Base-by-base conservation (phyloP, 2,113 vertebrate species). In the Vidua chalybeata region DNA sequence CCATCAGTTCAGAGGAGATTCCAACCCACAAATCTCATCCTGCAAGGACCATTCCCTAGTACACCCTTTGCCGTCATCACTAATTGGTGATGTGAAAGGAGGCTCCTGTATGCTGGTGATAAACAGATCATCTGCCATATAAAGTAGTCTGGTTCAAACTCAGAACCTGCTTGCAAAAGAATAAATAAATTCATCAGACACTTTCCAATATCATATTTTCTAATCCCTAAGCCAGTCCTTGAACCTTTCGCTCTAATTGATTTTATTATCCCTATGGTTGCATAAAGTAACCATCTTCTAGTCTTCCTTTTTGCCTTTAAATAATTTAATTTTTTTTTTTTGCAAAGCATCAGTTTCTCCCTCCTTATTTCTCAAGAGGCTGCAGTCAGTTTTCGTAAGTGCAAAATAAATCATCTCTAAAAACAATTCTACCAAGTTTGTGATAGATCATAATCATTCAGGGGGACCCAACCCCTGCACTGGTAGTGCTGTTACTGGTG, bases 381-480 rank as follows among this genome's bases (percentile, higher is more conserved):
- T 73, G 7, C 55, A 58, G 41, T 52, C 59, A 39, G 45, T 69
- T 83, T 84, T 68, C n/a, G 35, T 22, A 73, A 86, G 28, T 37
- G 59, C 14, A 58, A 79, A 91, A 72, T 35, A 49, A 66, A 76
- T 56, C 20, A 67, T 31, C 48, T 63, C 28, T 56, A 54, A 79
- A 84, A 71, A 52, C 30, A 71, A 7, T 56, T 17, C 10, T 37
- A 21, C 24, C 3, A 66, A 26, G 8, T 71, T 27, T 35, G 31
- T 45, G 75, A 24, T 23, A 77, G 33, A 35, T 69, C 18, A 4
- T 20, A 35, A 35, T 35, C 35, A 9, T 41, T 52, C 4, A 21
- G 15, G 6, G 19, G 6, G 14, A 58, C 4, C 7, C 22, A 58
- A 5, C 3, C 4, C 24, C 37, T 27, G 5, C 4, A 1, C 0